phyloP scores from a whole-genome alignment of 2,888 invertebrate species.

The Busseola fusca region DNA sequence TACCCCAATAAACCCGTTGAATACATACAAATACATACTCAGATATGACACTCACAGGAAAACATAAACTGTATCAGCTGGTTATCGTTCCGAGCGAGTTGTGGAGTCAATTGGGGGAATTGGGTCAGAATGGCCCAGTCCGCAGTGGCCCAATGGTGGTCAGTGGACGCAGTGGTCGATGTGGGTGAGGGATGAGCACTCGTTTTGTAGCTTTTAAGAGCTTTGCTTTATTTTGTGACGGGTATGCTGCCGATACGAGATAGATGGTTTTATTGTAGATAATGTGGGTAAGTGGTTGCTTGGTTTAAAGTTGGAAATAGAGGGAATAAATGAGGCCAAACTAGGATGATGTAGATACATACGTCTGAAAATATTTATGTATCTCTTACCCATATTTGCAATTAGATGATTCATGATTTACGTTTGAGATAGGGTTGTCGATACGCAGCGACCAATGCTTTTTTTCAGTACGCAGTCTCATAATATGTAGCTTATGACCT shows the following conservation, averaged over 20 bases:
- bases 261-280: conserved; percentile 15
- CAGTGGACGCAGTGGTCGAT: conserved; percentile 46
- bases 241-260: conserved; percentile 29
- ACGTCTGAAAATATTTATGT: too few relatives aligned
- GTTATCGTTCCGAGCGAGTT: conserved; percentile 51
- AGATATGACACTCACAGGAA: conserved; percentile 46
- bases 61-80: conserved; percentile 59
- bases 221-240: conserved; percentile 48
- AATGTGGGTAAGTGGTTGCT: conserved; percentile 18
- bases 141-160: conserved; percentile 39
- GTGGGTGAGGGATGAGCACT: conserved; percentile 46
- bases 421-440: too few relatives aligned
- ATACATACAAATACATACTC: conserved; percentile 25
- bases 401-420: too few relatives aligned
- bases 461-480: neutral
- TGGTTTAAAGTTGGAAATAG: conserved; percentile 8
- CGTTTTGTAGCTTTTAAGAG: conserved; percentile 57
- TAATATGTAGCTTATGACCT: neutral
- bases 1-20: conserved; percentile 28
- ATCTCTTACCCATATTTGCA: too few relatives aligned
- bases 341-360: neutral
- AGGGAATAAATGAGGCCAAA: neutral
- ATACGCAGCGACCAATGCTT: neutral
- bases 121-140: conserved; percentile 49
- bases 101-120: conserved; percentile 55